Percentiles rank a stretch among this genome's conserved stretches.
Evolutionary conservation across 2,797 vertebrate genomes (phyloP).

Genomic region (Varecia variegata): DNA sequence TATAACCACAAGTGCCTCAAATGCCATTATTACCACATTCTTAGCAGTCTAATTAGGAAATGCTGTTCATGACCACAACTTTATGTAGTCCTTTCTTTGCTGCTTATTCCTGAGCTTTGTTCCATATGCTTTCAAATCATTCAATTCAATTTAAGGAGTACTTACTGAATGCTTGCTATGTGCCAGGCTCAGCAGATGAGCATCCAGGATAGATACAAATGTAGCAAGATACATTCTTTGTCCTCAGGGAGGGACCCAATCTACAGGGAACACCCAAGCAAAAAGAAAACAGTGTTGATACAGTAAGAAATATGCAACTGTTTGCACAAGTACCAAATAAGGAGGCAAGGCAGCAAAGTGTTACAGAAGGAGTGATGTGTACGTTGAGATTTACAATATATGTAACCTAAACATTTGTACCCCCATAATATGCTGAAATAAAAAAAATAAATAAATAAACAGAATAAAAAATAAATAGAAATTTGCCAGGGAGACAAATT

Average conservation of each 20-base stretch:
- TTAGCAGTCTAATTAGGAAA: conserved; percentile 28
- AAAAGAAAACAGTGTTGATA: neutral
- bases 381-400: neutral
- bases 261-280: neutral
- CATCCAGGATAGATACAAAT: neutral
- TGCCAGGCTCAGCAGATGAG: neutral
- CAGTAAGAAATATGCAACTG: neutral
- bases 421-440: too few relatives aligned
- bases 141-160: neutral
- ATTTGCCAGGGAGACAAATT: conserved; percentile 12
- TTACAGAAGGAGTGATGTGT: neutral
- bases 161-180: neutral
- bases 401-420: too few relatives aligned
- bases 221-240: neutral
- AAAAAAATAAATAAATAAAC: too few relatives aligned
- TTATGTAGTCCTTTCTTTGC: conserved; percentile 1
- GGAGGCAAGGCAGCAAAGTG: neutral
- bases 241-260: neutral
- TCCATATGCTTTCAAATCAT: neutral
- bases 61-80: neutral
- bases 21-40: neutral
- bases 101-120: conserved; percentile 13
- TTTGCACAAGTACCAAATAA: neutral
- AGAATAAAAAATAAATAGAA: neutral
- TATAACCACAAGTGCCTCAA: neutral